Evolutionary conservation across 2,797 vertebrate species (phyloP).

Genomic region (Peromyscus attwateri): DNA sequence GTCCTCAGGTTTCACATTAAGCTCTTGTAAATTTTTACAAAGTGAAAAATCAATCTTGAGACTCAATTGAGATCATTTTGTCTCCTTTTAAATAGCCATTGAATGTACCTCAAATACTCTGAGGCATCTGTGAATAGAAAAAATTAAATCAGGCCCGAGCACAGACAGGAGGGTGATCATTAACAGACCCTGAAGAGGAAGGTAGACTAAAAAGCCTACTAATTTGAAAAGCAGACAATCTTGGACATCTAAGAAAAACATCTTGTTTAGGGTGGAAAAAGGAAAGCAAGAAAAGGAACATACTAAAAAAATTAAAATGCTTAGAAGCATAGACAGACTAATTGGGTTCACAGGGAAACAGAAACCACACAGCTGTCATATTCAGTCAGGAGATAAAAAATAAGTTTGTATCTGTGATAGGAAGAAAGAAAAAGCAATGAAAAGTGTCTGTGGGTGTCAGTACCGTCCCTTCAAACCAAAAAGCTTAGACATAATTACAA

Average conservation of each 20-base stretch:
- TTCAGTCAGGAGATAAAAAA: conserved; percentile 75
- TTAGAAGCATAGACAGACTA: conserved; percentile 26
- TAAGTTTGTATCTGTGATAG: conserved; percentile 63
- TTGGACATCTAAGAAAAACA: conserved; percentile 62
- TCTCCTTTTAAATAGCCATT: conserved; percentile 28
- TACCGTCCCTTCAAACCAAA: conserved; percentile 59
- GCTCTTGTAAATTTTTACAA: conserved; percentile 33
- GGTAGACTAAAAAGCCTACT: conserved; percentile 36
- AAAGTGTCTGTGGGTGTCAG: conserved; percentile 65
- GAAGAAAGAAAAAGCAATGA: conserved; percentile 58
- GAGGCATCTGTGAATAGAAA: conserved; percentile 44
- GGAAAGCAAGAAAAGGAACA: conserved; percentile 11
- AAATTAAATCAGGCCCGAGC: conserved; percentile 55
- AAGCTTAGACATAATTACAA: conserved; percentile 60
- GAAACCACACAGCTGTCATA: conserved; percentile 63
- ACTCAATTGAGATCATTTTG: conserved; percentile 53
- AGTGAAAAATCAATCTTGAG: conserved; percentile 35
- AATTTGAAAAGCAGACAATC: conserved; percentile 61
- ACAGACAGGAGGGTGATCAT: conserved; percentile 22
- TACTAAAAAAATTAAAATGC: conserved; percentile 20
- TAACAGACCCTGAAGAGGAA: background rate
- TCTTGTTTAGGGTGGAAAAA: conserved; percentile 30
- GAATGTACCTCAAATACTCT: background rate
- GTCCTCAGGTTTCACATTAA: conserved; percentile 35
- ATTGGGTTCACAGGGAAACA: conserved; percentile 44